Conservation (phyloP, 1,140 invertebrate genomes). For the Bombyx mandarina region DNA sequence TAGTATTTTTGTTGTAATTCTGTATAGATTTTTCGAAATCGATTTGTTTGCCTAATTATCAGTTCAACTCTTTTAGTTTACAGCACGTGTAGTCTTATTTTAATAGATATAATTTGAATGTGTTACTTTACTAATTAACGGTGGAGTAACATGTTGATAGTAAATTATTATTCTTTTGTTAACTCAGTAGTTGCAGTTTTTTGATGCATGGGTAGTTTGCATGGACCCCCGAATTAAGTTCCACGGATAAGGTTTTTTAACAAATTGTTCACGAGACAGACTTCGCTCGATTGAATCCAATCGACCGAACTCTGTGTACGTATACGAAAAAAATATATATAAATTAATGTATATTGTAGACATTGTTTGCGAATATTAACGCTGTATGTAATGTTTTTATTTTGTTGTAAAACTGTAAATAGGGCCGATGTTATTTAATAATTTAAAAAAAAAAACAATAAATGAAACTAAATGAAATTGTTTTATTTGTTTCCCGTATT, state of each 20-base stretch:
- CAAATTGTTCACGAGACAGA: background rate
- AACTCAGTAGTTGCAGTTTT: conserved; percentile 13
- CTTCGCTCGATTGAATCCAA: no score
- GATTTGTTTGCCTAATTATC: conserved; percentile 3
- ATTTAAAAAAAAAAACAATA: conserved; percentile 25
- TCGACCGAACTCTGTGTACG: no score
- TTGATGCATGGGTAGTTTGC: conserved; percentile 14
- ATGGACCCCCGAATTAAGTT: background rate
- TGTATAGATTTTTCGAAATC: no score
- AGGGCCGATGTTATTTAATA: conserved; percentile 45
- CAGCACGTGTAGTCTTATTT: background rate
- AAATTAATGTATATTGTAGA: background rate
- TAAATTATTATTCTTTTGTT: conserved; percentile 20
- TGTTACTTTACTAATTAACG: conserved; percentile 15
- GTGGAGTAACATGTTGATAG: conserved; percentile 19
- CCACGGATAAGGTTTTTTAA: conserved; percentile 2
- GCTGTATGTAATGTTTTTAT: conserved; percentile 5
- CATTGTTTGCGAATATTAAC: no score
- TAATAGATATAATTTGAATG: conserved; percentile 7
- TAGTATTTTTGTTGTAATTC: no score
- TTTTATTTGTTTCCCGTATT: conserved; percentile 47
- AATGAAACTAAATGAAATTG: conserved; percentile 45
- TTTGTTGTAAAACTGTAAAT: conserved; percentile 46
- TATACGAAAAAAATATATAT: background rate
- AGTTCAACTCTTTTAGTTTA: background rate